phyloP scores from a whole-genome alignment of 92 coral and sea anemone genomes.

The Siderastrea siderea region DNA sequence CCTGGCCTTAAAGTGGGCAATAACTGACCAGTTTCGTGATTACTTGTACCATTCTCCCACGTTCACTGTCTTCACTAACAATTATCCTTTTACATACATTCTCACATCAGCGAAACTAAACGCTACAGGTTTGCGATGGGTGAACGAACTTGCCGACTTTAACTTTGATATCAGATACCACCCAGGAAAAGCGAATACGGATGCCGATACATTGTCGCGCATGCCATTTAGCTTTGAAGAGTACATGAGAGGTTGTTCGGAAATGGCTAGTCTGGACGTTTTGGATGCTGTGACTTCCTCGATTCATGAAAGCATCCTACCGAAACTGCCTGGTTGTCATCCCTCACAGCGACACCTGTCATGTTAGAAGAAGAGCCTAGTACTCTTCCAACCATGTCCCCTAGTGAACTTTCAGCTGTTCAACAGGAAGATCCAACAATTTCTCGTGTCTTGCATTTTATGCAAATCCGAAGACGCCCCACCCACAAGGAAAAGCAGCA shows the following conservation, averaged over 20 bases:
- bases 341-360: conserved; percentile 19
- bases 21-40: conserved; percentile 60
- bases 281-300: conserved; percentile 14
- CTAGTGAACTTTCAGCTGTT: no score
- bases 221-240: conserved; percentile 42
- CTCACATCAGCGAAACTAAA: conserved; percentile 35
- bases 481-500: conserved; percentile 19
- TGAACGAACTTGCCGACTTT: conserved; percentile 40
- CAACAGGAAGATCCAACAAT: no score
- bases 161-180: conserved; percentile 33
- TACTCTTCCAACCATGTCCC: no score
- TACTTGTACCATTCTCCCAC: conserved; percentile 45
- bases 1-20: conserved; percentile 64
- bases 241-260: conserved; percentile 35
- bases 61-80: conserved; percentile 41
- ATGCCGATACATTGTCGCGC: conserved; percentile 37
- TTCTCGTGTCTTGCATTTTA: no score
- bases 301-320: background rate
- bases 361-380: no score
- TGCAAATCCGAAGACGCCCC: background rate
- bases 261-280: conserved; percentile 13
- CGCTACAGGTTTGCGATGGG: conserved; percentile 42
- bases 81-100: conserved; percentile 26
- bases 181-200: conserved; percentile 33
- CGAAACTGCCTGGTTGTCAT: conserved; percentile 25